These are phyloP conservation scores for Mythimna albipuncta DNA, from an alignment of 2,888 invertebrate species.

Conservation along the genomic window DNA sequence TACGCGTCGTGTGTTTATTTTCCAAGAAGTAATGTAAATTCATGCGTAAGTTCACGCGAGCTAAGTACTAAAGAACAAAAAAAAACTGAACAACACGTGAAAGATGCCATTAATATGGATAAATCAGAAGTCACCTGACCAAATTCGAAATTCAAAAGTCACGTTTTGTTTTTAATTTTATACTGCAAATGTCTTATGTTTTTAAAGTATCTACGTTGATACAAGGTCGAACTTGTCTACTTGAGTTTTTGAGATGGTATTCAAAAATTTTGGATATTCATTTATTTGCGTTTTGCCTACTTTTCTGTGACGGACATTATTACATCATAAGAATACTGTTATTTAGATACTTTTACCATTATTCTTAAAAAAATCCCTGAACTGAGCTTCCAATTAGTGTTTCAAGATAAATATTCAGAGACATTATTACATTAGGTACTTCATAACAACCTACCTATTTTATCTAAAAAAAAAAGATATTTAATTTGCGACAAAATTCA, in stretches of 20 bases:
- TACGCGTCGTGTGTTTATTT: not conserved
- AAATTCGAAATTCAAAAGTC: constrained; percentile 31
- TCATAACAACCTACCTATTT: no score
- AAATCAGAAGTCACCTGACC: not conserved
- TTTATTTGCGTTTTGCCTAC: no score
- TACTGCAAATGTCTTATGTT: not conserved
- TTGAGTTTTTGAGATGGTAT: not conserved
- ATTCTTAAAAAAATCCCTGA: no score
- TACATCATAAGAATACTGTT: no score
- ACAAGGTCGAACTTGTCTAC: not conserved
- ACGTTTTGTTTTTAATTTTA: constrained; percentile 31
- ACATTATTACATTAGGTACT: no score
- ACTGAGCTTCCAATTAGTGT: no score
- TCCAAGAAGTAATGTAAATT: not conserved
- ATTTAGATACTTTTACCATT: no score
- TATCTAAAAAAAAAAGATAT: no score
- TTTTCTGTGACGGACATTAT: no score
- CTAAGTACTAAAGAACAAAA: not conserved
- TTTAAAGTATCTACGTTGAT: not conserved
- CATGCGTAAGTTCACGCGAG: not conserved
- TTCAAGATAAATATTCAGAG: no score
- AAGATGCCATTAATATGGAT: not conserved
- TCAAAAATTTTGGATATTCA: no score
- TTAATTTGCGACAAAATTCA: no score
- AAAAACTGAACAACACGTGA: constrained; percentile 16